Conservation (phyloP, 2,888 invertebrate species). For the Eristalinus sepulchralis region DNA sequence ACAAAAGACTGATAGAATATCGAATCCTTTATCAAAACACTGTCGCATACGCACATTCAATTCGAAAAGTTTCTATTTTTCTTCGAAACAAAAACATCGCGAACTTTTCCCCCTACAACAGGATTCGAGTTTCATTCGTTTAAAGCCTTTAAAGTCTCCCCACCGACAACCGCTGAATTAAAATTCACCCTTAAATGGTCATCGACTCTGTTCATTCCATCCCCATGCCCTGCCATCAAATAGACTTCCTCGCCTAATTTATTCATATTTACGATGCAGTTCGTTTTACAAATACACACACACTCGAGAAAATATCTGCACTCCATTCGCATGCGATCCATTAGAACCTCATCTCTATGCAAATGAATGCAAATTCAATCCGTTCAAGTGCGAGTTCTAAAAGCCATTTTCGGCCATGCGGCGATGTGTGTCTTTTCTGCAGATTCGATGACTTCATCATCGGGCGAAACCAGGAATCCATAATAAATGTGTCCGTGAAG, state of each 20-base stretch:
- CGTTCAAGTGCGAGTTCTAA: constrained; percentile 37
- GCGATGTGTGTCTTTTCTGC: neutral
- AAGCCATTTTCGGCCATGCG: constrained; percentile 28
- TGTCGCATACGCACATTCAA: neutral
- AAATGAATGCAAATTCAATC: constrained; percentile 55
- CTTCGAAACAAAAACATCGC: neutral
- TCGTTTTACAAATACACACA: neutral
- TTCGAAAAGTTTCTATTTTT: neutral
- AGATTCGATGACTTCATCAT: constrained; percentile 51
- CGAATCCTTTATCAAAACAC: neutral
- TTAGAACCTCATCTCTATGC: constrained; percentile 37
- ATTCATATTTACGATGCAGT: constrained; percentile 39
- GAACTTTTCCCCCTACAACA: neutral
- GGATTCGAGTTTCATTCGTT: neutral
- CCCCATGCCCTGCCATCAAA: neutral
- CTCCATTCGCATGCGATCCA: constrained; percentile 3
- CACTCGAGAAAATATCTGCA: neutral
- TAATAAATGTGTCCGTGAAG: neutral
- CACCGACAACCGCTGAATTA: neutral
- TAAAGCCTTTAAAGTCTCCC: neutral
- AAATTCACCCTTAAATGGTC: neutral
- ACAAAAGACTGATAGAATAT: neutral
- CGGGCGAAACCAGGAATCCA: neutral
- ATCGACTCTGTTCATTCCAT: neutral
- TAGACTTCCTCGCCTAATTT: constrained; percentile 15